Percentiles rank a stretch among this genome's conserved stretches.
Conservation (phyloP, 92 coral and sea anemone species). For the Epizoanthus scotinus region DNA sequence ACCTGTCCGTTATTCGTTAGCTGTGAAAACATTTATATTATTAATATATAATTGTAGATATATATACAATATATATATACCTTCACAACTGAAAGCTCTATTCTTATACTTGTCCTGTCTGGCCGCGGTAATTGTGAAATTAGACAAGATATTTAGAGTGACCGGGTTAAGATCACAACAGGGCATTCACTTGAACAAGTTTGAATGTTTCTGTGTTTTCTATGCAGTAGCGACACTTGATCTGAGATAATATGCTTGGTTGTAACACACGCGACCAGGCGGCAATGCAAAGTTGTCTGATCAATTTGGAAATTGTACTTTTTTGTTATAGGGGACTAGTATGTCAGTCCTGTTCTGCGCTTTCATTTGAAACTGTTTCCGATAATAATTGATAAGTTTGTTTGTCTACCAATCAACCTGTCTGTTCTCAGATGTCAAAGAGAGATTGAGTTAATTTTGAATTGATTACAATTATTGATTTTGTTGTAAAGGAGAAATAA, state of each 20-base stretch:
- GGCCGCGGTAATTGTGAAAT: background rate
- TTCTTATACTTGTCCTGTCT: background rate
- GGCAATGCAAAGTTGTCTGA: slow-evolving; percentile 14
- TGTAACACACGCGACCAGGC: slow-evolving; percentile 17
- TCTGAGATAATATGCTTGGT: background rate
- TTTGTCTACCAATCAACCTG: background rate
- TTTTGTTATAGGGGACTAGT: background rate
- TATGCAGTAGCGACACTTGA: slow-evolving; percentile 28
- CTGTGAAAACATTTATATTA: background rate
- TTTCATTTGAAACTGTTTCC: background rate
- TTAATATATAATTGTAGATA: background rate
- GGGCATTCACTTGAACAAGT: slow-evolving; percentile 14
- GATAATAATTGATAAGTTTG: background rate
- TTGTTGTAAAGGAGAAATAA: background rate
- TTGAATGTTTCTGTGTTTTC: slow-evolving; percentile 31
- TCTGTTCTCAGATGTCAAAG: background rate
- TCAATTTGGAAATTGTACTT: slow-evolving; percentile 8
- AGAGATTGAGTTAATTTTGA: background rate
- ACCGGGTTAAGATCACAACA: background rate
- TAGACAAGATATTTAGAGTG: slow-evolving; percentile 1
- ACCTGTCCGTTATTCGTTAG: too few species aligned
- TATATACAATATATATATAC: background rate
- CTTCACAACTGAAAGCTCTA: background rate
- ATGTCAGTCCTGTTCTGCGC: background rate
- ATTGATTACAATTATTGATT: too few species aligned